Evolutionary conservation across 2,113 vertebrate genomes (phyloP), one percentile per base, ranked within the genome.

Genomic region (Dipodomys merriami): DNA sequence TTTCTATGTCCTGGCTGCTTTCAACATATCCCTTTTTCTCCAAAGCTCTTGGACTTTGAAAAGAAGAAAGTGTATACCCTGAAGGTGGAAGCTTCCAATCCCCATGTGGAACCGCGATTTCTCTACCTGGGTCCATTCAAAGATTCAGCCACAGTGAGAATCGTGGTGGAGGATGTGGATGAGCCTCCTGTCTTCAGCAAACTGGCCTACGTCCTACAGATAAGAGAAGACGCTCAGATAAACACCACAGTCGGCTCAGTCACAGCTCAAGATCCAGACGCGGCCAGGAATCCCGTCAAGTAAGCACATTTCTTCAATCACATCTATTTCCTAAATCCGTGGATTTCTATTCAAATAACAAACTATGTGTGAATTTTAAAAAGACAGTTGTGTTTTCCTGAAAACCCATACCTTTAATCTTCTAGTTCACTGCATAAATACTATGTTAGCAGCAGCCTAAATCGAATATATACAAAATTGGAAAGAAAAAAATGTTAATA

Each of bases 111-210:
- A 92, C 98, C 99, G 0, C 98, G 98, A 76, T 99, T 99, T 98
- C 98, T 98, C 92, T 98, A 98, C 88, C 86, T 98, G 96, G 99
- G 99, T 0, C 98, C 99, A 6, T 99, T 99, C 98, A 98, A 98
- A 93, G 99, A 99, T 78, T 98, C 98, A 19, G 98, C 99, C 77
- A 98, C 98, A 0, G 93, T 99, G 76, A 99, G 98, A 98, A 98
- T 99, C 62, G 62, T 96, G 1, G 99, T 99, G 86, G 99, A 99
- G 88, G 99, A 99, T 88, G 98, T 99, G 71, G 99, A 99, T 22
- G 99, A 99, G 95, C 99, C 99, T 1, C 99, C 99, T 0, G 96
- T 99, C 91, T 99, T 99, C 86, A 98, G 98, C 96, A 98, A 98
- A 67, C 91, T 98, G 86, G 98, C 98, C 85, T 99, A 99, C 78